Percentiles rank a stretch among this genome's conserved stretches.
Conservation (phyloP, 2,888 invertebrate species). For the Julus scanicus region DNA sequence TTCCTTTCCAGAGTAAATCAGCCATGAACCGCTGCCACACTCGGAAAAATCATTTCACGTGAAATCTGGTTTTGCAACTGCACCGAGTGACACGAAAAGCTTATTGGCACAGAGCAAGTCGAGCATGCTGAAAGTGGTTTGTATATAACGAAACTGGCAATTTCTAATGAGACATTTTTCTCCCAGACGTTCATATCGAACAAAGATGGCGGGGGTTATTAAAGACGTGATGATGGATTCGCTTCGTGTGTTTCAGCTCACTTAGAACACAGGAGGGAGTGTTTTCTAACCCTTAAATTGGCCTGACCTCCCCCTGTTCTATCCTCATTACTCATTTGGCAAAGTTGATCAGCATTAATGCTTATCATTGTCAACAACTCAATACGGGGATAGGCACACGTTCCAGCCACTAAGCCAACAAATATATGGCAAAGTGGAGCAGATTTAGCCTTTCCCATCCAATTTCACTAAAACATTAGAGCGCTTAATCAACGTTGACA, state of each 20-base stretch:
- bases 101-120: background rate
- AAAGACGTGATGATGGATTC: constrained; percentile 21
- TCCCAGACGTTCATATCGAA: background rate
- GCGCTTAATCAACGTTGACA: constrained; percentile 22
- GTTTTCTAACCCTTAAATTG: constrained; percentile 29
- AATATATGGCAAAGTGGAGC: background rate
- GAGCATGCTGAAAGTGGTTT: background rate
- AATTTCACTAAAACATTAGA: constrained; percentile 39
- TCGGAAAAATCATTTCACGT: background rate
- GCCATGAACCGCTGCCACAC: background rate
- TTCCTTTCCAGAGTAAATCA: constrained; percentile 5
- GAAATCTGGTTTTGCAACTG: background rate
- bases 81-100: background rate
- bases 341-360: constrained; percentile 42
- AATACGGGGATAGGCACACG: background rate
- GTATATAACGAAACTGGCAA: background rate
- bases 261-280: constrained; percentile 10
- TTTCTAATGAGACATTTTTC: background rate
- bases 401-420: constrained; percentile 16
- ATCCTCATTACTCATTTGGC: constrained; percentile 39
- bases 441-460: constrained; percentile 23
- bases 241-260: constrained; percentile 30
- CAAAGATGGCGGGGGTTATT: constrained; percentile 22
- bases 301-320: constrained; percentile 27
- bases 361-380: constrained; percentile 35